Evolutionary conservation across 23 tunicate species (phyloP).

Genomic region (Halocynthia aurantium): DNA sequence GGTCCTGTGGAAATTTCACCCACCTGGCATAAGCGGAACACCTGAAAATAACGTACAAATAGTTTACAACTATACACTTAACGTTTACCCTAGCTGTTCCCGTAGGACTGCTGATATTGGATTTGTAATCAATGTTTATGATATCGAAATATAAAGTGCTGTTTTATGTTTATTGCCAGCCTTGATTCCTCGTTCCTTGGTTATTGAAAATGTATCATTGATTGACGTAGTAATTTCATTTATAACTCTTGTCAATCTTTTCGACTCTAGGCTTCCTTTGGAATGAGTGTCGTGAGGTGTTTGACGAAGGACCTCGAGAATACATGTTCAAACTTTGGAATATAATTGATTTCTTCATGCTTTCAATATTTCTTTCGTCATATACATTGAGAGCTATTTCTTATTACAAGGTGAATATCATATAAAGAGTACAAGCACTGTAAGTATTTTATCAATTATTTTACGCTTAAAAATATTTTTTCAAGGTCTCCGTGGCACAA

Average conservation of each 20-base stretch:
- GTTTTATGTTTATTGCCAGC: too few relatives aligned
- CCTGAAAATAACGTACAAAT: too few relatives aligned
- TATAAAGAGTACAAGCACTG: not conserved
- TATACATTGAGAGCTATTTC: constrained; percentile 55
- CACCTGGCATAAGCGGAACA: too few relatives aligned
- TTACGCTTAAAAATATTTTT: not conserved
- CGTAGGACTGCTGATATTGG: too few relatives aligned
- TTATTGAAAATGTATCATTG: too few relatives aligned
- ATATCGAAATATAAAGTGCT: too few relatives aligned
- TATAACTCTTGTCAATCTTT: not conserved
- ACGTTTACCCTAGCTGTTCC: too few relatives aligned
- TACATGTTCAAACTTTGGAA: constrained; percentile 87
- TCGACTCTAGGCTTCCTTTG: constrained; percentile 43
- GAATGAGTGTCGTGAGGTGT: constrained; percentile 79
- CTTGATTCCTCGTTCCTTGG: too few relatives aligned
- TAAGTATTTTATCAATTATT: not conserved
- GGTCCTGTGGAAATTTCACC: too few relatives aligned
- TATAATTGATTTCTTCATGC: constrained; percentile 75
- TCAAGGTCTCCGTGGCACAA: constrained; percentile 51
- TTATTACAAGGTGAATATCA: constrained; percentile 40
- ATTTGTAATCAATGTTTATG: too few relatives aligned
- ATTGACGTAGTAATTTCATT: too few relatives aligned
- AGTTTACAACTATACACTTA: too few relatives aligned
- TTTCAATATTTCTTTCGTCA: constrained; percentile 57
- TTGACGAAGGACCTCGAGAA: constrained; percentile 67